A percentile compares a stretch with the other conserved stretches of the same genome.
Conservation (phyloP, 2,888 invertebrate species). For the Caenorhabditis zanzibari region DNA sequence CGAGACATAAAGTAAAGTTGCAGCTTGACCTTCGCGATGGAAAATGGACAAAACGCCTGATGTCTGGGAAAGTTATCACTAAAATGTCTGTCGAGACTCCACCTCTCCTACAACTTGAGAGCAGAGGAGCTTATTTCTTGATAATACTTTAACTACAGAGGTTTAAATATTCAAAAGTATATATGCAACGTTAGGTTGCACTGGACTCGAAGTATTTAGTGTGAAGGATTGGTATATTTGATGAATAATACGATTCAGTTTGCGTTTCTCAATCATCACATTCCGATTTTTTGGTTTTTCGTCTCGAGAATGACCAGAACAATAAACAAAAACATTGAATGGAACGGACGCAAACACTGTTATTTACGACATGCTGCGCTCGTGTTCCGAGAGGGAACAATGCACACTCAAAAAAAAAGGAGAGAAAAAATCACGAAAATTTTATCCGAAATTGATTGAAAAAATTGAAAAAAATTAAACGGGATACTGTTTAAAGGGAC, state of each 20-base stretch:
- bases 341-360: slow-evolving; percentile 25
- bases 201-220: background rate
- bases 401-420: background rate
- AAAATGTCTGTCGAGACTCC: slow-evolving; percentile 43
- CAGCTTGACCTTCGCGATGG: slow-evolving; percentile 24
- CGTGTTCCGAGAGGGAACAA: background rate
- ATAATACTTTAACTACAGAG: slow-evolving; percentile 34
- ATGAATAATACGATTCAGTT: too few relatives aligned
- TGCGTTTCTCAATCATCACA: too few relatives aligned
- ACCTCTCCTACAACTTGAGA: slow-evolving; percentile 49
- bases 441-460: background rate
- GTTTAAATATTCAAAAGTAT: slow-evolving; percentile 22
- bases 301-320: background rate
- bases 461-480: background rate
- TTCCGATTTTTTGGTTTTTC: too few relatives aligned
- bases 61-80: slow-evolving; percentile 56
- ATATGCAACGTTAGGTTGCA: background rate
- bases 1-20: slow-evolving; percentile 7
- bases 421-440: background rate
- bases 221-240: background rate
- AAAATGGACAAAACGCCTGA: slow-evolving; percentile 16
- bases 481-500: background rate
- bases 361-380: slow-evolving; percentile 11
- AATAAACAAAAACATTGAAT: slow-evolving; percentile 4
- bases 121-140: slow-evolving; percentile 43